Evolutionary conservation across 2,888 invertebrate genomes (phyloP), one percentile per base, ranked within the genome.

Genomic region (Formica aserva): DNA sequence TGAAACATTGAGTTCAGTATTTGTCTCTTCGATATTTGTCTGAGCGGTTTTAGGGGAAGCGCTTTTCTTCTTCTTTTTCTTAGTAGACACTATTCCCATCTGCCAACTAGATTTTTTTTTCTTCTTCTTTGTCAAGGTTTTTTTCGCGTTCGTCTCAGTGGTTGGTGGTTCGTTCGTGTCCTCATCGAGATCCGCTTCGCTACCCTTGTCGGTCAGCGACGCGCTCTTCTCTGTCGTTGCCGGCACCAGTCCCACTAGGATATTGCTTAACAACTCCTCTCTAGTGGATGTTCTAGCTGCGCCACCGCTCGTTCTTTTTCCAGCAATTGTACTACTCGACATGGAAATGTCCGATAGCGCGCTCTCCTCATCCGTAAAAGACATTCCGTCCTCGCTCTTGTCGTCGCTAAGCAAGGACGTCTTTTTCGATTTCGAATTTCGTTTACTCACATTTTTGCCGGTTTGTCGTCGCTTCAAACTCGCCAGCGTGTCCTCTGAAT

Each of bases 91-190:
- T 71, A 87, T 91, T n/a, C 92, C 94, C 91, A 93, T 90, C 69
- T 91, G 92, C 94, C 93, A 94, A 29, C 82, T 92, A 4, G 78
- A 86, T 29, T 89, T 91, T 48, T 94, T 94, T 82, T 94, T 94
- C 74, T 94, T 95, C 75, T 84, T 87, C 45, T 82, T 92, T 65
- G 8, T 67, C 0, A 38, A 78, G 26, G 32, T 67, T 66, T 91
- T 86, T 66, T 86, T 77, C 9, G 15, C n/a, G n/a, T 15, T 57
- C 13, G 55, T 22, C 26, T 80, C 86, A 35, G 18, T 11, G 0
- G 66, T 63, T 4, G 67, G 11, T 5, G 65, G 72, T 63, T 85
- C 86, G 9, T 38, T 82, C 0, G 45, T 26, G 13, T 90, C 88
- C n/a, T 90, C 91, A 3, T 88, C 91, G 4, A 87, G 67, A 0